Evolutionary conservation across 2,797 vertebrate genomes (phyloP).

Genomic region (Premnoplex brunnescens): DNA sequence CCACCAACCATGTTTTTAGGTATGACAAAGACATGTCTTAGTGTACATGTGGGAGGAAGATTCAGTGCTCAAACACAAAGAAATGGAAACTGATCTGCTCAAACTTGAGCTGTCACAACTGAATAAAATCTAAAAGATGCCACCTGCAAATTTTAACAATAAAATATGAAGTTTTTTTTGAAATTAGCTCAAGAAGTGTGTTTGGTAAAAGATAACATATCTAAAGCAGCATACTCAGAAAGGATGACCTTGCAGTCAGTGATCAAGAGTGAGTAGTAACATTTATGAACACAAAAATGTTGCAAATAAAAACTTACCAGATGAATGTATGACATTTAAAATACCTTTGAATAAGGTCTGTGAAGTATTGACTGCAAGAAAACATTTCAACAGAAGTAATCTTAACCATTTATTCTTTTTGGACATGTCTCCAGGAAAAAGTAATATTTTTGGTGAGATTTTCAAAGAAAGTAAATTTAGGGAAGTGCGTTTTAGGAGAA

Average conservation of each 20-base stretch:
- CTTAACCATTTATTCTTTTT: background rate
- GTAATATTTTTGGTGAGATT: background rate
- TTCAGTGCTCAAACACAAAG: background rate
- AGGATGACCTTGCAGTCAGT: background rate
- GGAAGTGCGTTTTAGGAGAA: background rate
- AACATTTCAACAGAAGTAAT: background rate
- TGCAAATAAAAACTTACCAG: background rate
- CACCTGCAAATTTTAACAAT: background rate
- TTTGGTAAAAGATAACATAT: background rate
- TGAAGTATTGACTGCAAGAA: background rate
- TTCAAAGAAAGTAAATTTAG: background rate
- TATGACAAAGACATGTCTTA: background rate
- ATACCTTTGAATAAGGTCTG: background rate
- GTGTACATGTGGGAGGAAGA: background rate
- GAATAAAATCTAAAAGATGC: background rate
- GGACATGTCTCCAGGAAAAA: background rate
- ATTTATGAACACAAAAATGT: background rate
- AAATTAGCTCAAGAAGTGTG: background rate
- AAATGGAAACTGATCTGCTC: background rate
- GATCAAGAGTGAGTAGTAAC: background rate
- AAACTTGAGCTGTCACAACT: background rate
- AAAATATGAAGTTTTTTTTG: background rate
- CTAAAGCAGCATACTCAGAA: background rate
- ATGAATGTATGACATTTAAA: background rate
- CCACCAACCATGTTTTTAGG: background rate